These are phyloP conservation scores for Pseudonaja textilis DNA, from an alignment of 2,113 vertebrate species.

Conservation along the genomic window DNA sequence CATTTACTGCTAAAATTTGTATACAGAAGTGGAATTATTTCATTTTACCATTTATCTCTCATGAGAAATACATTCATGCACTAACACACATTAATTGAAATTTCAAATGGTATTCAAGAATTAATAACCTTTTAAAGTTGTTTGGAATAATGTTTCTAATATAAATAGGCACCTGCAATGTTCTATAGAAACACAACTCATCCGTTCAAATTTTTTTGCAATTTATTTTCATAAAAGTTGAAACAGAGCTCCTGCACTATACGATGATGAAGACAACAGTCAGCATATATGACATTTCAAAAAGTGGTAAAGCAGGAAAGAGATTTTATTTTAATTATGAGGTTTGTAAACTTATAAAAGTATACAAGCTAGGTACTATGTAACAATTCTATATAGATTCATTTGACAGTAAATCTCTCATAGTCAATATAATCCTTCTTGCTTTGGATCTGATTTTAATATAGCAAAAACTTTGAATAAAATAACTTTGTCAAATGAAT, in stretches of 20 bases:
- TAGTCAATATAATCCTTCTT: not conserved
- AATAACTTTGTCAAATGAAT: no score
- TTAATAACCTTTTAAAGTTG: not conserved
- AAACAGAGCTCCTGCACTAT: not conserved
- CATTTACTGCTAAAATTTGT: not conserved
- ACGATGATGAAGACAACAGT: not conserved
- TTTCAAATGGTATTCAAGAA: not conserved
- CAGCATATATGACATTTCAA: not conserved
- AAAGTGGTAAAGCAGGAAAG: not conserved
- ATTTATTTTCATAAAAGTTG: not conserved
- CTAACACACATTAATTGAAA: not conserved
- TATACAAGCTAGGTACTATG: not conserved
- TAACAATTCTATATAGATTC: no score
- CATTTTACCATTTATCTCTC: not conserved
- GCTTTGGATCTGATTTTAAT: not conserved
- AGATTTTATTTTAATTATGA: not conserved
- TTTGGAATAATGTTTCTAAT: slow-evolving; percentile 4
- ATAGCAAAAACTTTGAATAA: not conserved
- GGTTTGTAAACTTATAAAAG: not conserved
- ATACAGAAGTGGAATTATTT: not conserved
- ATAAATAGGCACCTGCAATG: not conserved
- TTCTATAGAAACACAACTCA: not conserved
- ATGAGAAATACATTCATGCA: not conserved
- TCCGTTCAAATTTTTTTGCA: not conserved
- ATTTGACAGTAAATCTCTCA: not conserved